Percentiles rank a stretch among this genome's conserved stretches.
These are phyloP conservation scores for Drosophila triauraria DNA, from an alignment of 1,140 invertebrate genomes.

Conservation along the genomic window DNA sequence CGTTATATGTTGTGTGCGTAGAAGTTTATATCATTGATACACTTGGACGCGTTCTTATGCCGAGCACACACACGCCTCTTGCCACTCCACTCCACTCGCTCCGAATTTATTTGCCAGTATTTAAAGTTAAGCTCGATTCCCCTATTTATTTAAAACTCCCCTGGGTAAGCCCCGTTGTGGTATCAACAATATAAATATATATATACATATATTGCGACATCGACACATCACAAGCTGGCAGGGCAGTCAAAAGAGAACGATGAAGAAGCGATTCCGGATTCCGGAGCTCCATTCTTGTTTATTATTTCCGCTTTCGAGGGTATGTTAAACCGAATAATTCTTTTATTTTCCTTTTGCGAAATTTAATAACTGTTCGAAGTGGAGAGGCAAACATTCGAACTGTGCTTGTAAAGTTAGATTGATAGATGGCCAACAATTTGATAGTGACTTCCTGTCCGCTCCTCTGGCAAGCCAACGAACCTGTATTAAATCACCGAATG, in stretches of 20 bases:
- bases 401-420: not conserved
- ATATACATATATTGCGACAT: slow-evolving; percentile 8
- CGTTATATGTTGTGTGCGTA: slow-evolving; percentile 42
- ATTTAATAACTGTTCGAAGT: slow-evolving; percentile 11
- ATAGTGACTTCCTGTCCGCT: slow-evolving; percentile 2
- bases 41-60: slow-evolving; percentile 70
- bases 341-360: slow-evolving; percentile 15
- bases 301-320: slow-evolving; percentile 14
- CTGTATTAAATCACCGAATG: no score
- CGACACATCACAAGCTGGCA: slow-evolving; percentile 26
- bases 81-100: not conserved
- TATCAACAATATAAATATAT: not conserved
- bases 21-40: slow-evolving; percentile 72
- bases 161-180: not conserved
- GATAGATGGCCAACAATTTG: slow-evolving; percentile 5
- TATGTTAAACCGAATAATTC: not conserved
- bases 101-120: slow-evolving; percentile 17
- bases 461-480: not conserved
- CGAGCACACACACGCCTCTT: slow-evolving; percentile 12
- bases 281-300: slow-evolving; percentile 5
- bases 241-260: not conserved
- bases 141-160: slow-evolving; percentile 36
- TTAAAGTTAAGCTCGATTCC: slow-evolving; percentile 26
- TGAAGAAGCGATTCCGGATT: not conserved
- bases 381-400: not conserved